Conservation (phyloP, 2,113 vertebrate genomes). For the Aegotheles bennettii region DNA sequence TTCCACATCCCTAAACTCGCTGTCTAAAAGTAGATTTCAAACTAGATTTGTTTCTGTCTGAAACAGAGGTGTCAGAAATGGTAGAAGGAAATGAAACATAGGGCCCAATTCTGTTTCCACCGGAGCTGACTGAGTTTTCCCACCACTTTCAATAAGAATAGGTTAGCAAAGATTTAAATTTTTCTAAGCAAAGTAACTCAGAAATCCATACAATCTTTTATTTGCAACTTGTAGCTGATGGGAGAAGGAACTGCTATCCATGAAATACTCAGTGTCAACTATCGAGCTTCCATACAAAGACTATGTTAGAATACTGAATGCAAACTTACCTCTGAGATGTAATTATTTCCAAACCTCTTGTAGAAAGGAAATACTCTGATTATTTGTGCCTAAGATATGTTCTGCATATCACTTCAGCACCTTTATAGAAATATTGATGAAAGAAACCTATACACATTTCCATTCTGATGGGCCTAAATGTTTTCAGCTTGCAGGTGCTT, state of each 20-base stretch:
- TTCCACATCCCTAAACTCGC: not conserved
- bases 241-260: not conserved
- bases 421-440: not conserved
- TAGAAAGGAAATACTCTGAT: not conserved
- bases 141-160: not conserved
- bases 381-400: not conserved
- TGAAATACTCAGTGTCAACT: not conserved
- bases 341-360: not conserved
- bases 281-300: constrained; percentile 14
- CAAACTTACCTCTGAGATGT: not conserved
- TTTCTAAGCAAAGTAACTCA: not conserved
- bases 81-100: not conserved
- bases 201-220: not conserved
- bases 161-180: not conserved
- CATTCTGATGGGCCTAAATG: constrained; percentile 18
- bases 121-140: not conserved
- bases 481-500: constrained; percentile 21
- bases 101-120: not conserved
- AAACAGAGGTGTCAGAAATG: not conserved
- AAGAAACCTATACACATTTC: constrained; percentile 11
- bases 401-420: not conserved
- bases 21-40: constrained; percentile 17
- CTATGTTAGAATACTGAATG: not conserved
- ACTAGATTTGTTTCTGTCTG: constrained; percentile 18
- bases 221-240: not conserved